phyloP scores from a whole-genome alignment of 2,113 vertebrate species.

The Larimichthys crocea region DNA sequence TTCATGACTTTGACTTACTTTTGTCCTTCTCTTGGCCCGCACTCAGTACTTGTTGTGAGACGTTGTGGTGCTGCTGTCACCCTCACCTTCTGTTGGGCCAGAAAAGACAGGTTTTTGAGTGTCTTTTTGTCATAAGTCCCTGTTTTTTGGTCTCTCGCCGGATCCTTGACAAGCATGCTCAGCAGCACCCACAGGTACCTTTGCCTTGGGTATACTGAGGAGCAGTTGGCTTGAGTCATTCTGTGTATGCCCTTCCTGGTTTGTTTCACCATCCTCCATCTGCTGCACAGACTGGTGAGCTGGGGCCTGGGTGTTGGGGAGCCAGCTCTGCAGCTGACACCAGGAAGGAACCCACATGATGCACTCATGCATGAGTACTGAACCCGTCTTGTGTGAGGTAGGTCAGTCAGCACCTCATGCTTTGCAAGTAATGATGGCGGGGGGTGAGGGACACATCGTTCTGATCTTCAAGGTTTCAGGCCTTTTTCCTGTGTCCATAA shows the following conservation, averaged over 20 bases:
- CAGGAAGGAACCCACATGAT: neutral
- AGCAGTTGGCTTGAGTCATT: slow-evolving; percentile 6
- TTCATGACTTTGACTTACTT: slow-evolving; percentile 10
- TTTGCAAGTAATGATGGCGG: neutral
- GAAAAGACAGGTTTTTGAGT: neutral
- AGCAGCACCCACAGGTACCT: neutral
- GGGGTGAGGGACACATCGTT: neutral
- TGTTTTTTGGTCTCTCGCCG: slow-evolving; percentile 3
- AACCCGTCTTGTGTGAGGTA: slow-evolving; percentile 44
- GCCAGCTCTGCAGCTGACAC: neutral
- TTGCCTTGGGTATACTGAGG: neutral
- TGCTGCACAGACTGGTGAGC: slow-evolving; percentile 12
- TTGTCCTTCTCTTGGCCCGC: neutral
- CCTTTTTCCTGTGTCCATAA: neutral
- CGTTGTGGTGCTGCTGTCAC: neutral
- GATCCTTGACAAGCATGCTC: neutral
- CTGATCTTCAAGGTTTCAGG: neutral
- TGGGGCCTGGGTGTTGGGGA: neutral
- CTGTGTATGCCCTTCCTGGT: neutral
- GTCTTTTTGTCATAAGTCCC: neutral
- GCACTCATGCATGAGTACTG: neutral
- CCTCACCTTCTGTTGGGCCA: neutral
- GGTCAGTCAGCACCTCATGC: slow-evolving; percentile 36
- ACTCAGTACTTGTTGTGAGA: neutral
- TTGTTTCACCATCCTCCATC: neutral